phyloP scores from a whole-genome alignment of 2,797 vertebrate species.

The Chaetodon trifasciatus region DNA sequence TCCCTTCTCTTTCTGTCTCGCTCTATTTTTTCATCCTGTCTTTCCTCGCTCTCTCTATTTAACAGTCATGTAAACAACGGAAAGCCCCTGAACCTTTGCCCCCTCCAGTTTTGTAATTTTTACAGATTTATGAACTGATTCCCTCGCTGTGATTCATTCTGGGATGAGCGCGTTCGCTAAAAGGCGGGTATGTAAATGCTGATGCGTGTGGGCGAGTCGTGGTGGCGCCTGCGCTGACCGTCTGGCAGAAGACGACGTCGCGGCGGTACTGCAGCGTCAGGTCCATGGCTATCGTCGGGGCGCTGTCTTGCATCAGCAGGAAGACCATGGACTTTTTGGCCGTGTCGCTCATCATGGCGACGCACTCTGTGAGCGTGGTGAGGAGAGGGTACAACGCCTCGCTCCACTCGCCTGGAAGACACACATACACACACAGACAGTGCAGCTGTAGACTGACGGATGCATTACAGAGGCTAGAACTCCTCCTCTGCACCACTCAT shows the following conservation, averaged over 20 bases:
- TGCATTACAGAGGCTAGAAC: not conserved
- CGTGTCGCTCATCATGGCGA: constrained; percentile 97
- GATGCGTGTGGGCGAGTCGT: not conserved
- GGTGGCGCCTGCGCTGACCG: constrained; percentile 81
- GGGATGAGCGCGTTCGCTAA: not conserved
- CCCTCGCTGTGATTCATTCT: constrained; percentile 6
- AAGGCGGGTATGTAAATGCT: not conserved
- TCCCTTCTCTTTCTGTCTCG: constrained; percentile 7
- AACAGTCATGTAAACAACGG: not conserved
- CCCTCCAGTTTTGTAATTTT: constrained; percentile 7
- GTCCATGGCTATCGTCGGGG: constrained; percentile 93
- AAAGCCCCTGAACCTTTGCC: not conserved
- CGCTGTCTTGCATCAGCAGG: constrained; percentile 97
- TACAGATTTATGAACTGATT: constrained; percentile 18
- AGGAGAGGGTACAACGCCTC: constrained; percentile 96
- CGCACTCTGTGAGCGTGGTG: constrained; percentile 95
- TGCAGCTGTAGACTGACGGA: not conserved
- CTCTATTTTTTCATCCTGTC: not conserved
- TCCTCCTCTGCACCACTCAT: not conserved
- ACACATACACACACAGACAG: not conserved
- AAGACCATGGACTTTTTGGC: constrained; percentile 98
- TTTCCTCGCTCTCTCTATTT: not conserved
- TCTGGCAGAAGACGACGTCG: constrained; percentile 98
- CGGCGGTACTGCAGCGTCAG: constrained; percentile 96
- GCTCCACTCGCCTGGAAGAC: constrained; percentile 93